Evolutionary conservation across 1,140 invertebrate genomes (phyloP).

Genomic region (Drosophila asahinai): DNA sequence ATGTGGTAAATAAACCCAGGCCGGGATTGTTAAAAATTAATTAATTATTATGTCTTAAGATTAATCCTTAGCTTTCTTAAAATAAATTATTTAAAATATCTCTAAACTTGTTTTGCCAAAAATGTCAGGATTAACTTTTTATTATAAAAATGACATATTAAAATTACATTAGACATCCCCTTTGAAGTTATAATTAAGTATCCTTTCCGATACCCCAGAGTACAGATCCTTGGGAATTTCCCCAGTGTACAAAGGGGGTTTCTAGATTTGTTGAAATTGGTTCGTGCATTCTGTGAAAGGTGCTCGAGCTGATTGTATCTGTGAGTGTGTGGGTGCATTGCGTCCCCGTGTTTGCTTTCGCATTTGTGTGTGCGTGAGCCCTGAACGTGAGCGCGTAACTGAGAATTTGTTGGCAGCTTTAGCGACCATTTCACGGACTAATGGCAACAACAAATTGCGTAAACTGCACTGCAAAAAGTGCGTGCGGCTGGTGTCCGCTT

Average conservation of each 20-base stretch:
- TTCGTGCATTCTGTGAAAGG: constrained; percentile 43
- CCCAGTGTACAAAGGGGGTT: constrained; percentile 10
- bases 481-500: constrained; percentile 17
- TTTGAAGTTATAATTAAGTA: not conserved
- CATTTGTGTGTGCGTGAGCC: constrained; percentile 26
- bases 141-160: too few relatives aligned
- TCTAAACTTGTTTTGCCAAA: too few relatives aligned
- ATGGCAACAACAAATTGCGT: constrained; percentile 47
- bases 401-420: constrained; percentile 57
- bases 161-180: too few relatives aligned
- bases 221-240: not conserved
- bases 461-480: constrained; percentile 32
- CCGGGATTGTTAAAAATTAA: too few relatives aligned
- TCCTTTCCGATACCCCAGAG: not conserved
- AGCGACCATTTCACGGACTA: constrained; percentile 43
- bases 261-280: constrained; percentile 41
- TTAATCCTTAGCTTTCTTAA: too few relatives aligned
- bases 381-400: constrained; percentile 59
- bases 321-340: constrained; percentile 7
- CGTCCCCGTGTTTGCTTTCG: constrained; percentile 19
- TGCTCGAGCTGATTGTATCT: constrained; percentile 46
- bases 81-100: too few relatives aligned
- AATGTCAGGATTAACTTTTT: too few relatives aligned
- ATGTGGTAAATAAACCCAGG: too few relatives aligned
- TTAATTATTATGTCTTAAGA: too few relatives aligned